Evolutionary conservation across 2,113 vertebrate species (phyloP).

Genomic region (Montifringilla adamsi): DNA sequence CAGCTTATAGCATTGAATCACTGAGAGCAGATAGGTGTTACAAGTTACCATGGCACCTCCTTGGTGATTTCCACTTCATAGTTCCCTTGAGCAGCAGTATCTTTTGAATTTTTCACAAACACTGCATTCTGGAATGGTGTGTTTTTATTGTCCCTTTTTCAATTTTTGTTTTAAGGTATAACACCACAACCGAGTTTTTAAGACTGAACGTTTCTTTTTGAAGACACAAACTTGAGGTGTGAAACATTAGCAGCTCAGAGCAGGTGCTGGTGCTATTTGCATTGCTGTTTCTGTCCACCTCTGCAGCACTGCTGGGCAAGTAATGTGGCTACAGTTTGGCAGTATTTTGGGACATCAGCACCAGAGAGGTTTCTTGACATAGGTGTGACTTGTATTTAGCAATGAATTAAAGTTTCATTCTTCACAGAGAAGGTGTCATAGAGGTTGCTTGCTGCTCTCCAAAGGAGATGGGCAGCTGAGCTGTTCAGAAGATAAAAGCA

Average conservation of each 20-base stretch:
- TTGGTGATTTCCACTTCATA: background rate
- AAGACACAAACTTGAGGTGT: background rate
- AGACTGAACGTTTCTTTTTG: background rate
- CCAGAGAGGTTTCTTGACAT: background rate
- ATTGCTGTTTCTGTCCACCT: background rate
- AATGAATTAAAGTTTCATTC: background rate
- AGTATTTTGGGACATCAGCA: background rate
- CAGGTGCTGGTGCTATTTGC: background rate
- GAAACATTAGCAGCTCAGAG: background rate
- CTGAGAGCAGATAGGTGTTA: background rate
- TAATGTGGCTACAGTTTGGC: background rate
- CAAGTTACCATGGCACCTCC: conserved; percentile 14
- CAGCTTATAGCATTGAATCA: background rate
- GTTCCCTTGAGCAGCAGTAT: background rate
- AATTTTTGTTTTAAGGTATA: background rate
- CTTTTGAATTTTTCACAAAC: background rate
- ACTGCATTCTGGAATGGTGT: background rate
- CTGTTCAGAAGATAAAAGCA: background rate
- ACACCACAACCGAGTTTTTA: background rate
- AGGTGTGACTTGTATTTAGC: background rate
- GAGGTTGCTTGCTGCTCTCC: background rate
- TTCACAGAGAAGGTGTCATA: background rate
- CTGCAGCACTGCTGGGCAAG: background rate
- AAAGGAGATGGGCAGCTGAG: background rate
- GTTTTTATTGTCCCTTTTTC: background rate